Percentiles rank a stretch among this genome's conserved stretches.
Evolutionary conservation across 1,140 invertebrate species (phyloP).

Genomic region (Penaeus japonicus): DNA sequence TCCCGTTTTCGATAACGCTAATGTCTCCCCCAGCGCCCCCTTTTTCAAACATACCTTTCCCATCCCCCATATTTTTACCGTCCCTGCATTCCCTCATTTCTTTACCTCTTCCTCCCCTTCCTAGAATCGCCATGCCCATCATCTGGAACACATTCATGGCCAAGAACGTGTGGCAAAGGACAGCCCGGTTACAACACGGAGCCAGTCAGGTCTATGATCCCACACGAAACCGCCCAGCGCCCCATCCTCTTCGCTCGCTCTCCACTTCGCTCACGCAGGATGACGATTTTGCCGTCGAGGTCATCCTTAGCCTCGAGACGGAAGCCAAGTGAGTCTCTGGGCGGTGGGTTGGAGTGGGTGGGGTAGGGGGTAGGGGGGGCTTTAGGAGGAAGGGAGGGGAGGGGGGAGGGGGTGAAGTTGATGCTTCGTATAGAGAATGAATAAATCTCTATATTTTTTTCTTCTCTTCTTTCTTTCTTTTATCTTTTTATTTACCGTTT

Average conservation of each 20-base stretch:
- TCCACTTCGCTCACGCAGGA: not conserved
- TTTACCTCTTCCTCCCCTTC: not conserved
- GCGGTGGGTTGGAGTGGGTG: not conserved
- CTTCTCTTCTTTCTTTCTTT: no score
- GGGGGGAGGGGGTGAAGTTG: no score
- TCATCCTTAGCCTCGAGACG: not conserved
- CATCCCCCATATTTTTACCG: no score
- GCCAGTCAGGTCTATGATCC: not conserved
- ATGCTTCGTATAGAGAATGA: no score
- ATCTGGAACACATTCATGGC: not conserved
- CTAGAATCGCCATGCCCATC: not conserved
- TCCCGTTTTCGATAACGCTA: no score
- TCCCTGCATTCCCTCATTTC: not conserved
- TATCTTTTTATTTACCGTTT: no score
- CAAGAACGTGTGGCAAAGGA: not conserved
- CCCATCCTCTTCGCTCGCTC: not conserved
- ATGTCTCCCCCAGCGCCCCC: no score
- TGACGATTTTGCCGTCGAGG: not conserved
- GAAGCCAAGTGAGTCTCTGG: not conserved
- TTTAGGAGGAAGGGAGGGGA: no score
- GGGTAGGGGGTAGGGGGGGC: not conserved
- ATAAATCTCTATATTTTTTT: no score
- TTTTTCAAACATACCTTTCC: no score
- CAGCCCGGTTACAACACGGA: not conserved
- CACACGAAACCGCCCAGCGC: not conserved